Evolutionary conservation across 1,140 invertebrate genomes (phyloP), one percentile per base, ranked within the genome.

Genomic region (Platyscapa corneri): DNA sequence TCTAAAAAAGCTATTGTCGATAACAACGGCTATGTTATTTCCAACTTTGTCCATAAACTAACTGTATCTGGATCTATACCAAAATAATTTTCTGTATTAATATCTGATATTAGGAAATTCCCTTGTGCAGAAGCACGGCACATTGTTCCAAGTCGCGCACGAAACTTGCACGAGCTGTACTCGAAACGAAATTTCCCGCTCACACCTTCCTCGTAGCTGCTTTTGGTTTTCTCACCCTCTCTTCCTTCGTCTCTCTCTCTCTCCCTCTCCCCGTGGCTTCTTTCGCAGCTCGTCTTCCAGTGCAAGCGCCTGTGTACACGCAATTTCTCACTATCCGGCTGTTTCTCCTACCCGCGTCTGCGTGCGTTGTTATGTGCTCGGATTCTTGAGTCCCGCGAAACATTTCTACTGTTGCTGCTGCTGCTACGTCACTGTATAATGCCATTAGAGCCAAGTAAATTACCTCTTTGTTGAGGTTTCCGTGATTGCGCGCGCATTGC

Each of bases 401-500:
- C 64, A 60, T 67, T 80, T 80, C 78, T 18, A 46, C 53, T 32
- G 49, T 34, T 53, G 49, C 53, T 78, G 70, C 37, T 78, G n/a
- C 53, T n/a, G 49, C 46, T 53, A 34, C 75, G 8, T 34, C n/a
- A 34, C 78, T 49, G 30, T 65, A 87, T 89, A 88, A 89, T 87
- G 56, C 86, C 86, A 86, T 89, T 89, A 89, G 78, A 86, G 39
- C 82, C 67, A 46, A 79, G 88, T 80, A 89, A 90, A 90, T 90
- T 90, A 89, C 87, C 77, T 81, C 87, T 90, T 89, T 88, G 86
- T 87, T 82, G 81, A 75, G 86, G 88, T 86, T 81, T 64, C 85
- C 75, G 80, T 85, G 88, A 89, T 89, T 87, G 83, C 85, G 37
- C 77, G 30, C 78, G 74, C 46, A 27, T 78, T 78, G n/a, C 60